A percentile compares a stretch with the other conserved stretches of the same genome.
These are phyloP conservation scores for Eulemur rufifrons DNA, from an alignment of 2,113 vertebrate genomes.

Conservation along the genomic window DNA sequence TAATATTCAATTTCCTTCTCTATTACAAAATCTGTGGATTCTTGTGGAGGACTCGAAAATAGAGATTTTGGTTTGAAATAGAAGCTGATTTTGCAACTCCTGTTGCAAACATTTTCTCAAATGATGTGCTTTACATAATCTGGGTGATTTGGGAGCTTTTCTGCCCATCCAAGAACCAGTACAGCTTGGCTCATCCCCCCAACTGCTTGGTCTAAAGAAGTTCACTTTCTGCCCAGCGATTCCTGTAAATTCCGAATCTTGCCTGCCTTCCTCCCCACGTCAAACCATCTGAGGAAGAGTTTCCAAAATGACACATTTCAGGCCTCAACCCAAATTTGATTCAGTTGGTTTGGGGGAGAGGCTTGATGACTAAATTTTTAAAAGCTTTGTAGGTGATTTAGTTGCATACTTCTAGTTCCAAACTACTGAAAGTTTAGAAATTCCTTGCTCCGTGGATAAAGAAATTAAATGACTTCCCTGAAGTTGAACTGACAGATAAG, in stretches of 20 bases:
- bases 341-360: not conserved
- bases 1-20: not conserved
- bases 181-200: rapidly evolving
- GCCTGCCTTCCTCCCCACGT: not conserved
- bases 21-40: not conserved
- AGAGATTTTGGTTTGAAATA: not conserved
- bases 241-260: not conserved
- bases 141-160: not conserved
- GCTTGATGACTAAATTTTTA: not conserved
- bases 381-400: not conserved
- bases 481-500: not conserved
- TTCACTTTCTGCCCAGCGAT: not conserved
- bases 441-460: not conserved
- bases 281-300: not conserved
- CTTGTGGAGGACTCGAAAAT: rapidly evolving
- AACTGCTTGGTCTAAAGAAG: not conserved
- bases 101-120: not conserved
- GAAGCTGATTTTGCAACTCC: too few species aligned
- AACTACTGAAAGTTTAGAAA: not conserved
- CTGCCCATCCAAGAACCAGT: not conserved
- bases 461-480: not conserved
- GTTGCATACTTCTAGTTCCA: not conserved
- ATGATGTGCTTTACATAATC: not conserved
- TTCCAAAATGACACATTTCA: not conserved
- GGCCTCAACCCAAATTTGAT: not conserved